Evolutionary conservation across 2,888 invertebrate species (phyloP).

Genomic region (Geophilus truncorum): DNA sequence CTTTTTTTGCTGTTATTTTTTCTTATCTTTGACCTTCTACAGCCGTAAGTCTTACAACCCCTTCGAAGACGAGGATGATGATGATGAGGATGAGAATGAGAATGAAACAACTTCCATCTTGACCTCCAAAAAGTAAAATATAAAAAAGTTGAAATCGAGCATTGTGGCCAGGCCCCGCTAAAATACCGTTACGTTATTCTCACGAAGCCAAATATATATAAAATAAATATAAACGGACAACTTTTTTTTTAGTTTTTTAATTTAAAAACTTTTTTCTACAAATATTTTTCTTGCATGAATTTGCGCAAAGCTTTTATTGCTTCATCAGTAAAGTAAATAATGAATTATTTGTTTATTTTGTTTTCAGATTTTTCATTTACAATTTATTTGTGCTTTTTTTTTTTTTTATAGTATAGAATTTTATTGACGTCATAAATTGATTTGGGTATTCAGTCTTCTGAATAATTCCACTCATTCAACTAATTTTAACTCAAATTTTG

Average conservation of each 20-base stretch:
- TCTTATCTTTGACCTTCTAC: neutral
- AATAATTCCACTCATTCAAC: too few species aligned
- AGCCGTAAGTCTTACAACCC: constrained; percentile 40
- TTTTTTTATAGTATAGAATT: neutral
- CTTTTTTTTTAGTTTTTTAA: neutral
- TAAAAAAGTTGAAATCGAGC: neutral
- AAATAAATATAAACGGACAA: neutral
- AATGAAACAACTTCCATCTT: constrained; percentile 46
- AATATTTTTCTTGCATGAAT: neutral
- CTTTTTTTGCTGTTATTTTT: neutral
- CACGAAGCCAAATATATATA: neutral
- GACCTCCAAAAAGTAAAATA: constrained; percentile 47
- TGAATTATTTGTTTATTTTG: neutral
- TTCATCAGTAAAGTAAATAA: neutral
- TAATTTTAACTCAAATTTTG: too few species aligned
- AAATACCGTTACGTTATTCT: neutral
- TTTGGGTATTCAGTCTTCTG: neutral
- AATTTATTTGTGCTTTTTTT: neutral
- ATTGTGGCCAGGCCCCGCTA: neutral
- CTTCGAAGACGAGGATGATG: constrained; percentile 40
- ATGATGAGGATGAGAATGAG: constrained; percentile 42
- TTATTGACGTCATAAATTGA: neutral
- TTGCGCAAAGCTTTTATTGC: neutral
- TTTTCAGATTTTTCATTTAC: neutral
- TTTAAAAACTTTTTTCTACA: neutral